Evolutionary conservation across 2,113 vertebrate species (phyloP), one percentile per base, ranked within the genome.

Genomic region (Malurus cyaneus): DNA sequence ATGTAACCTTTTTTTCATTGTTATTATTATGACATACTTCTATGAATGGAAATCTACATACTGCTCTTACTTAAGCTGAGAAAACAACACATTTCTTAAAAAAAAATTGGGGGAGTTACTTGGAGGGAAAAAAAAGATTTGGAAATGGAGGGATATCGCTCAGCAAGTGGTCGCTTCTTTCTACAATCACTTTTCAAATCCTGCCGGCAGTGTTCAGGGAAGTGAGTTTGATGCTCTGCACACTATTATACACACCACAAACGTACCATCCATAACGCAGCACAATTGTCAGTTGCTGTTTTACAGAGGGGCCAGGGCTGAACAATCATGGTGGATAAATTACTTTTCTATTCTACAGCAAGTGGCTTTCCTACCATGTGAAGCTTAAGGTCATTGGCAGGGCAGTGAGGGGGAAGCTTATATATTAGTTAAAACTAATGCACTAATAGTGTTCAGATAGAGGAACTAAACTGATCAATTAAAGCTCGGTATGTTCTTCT

Each of bases 301-400:
- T 97, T 95, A 92, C 96, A 93, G 95, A 95, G 66, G 79, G 87
- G 80, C 90, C 46, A 29, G 95, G 80, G 80, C 91, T 70, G 94
- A 95, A 91, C 76, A 72, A 89, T 94, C 80, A 14, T 62, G 59
- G 91, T 70, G 92, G 97, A 97, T 97, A 96, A 97, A 97, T 96
- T 89, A 95, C 91, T 95, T 94, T 91, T 86, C 84, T 72, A 76
- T 95, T 96, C 96, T 96, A 46, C 86, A 89, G 90, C 87, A 92
- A 89, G 95, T 97, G 95, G 96, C 93, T 97, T 97, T 95, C 91
- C 72, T 96, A 93, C 92, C 93, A 84, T 80, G 76, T 89, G 94
- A 84, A 95, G 85, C 91, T 82, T 89, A 93, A 97, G 96, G 97
- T 97, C 97, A 96, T 83, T 87, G 91, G 91, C 96, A 95, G 92